Evolutionary conservation across 1,140 invertebrate species (phyloP).

Genomic region (Caenorhabditis elegans): WBcel235 BX284602.5:10934001-10934500

Average conservation of each 20-base stretch:
- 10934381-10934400: too few relatives aligned
- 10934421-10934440: too few relatives aligned
- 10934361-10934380: too few relatives aligned
- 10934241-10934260: background rate
- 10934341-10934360: too few relatives aligned
- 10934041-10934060: background rate
- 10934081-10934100: background rate
- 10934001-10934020: too few relatives aligned
- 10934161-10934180: background rate
- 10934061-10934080: background rate
- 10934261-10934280: background rate
- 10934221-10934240: background rate
- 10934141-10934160: background rate
- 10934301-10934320: slow-evolving; percentile 6
- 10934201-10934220: background rate
- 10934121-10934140: background rate
- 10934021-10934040: background rate
- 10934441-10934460: too few relatives aligned
- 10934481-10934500: too few relatives aligned
- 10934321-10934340: too few relatives aligned
- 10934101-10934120: background rate
- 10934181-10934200: background rate
- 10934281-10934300: background rate
- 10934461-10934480: too few relatives aligned
- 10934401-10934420: too few relatives aligned